Base-by-base conservation (phyloP, 2,797 vertebrate species). In the Acipenser oxyrinchus region DNA sequence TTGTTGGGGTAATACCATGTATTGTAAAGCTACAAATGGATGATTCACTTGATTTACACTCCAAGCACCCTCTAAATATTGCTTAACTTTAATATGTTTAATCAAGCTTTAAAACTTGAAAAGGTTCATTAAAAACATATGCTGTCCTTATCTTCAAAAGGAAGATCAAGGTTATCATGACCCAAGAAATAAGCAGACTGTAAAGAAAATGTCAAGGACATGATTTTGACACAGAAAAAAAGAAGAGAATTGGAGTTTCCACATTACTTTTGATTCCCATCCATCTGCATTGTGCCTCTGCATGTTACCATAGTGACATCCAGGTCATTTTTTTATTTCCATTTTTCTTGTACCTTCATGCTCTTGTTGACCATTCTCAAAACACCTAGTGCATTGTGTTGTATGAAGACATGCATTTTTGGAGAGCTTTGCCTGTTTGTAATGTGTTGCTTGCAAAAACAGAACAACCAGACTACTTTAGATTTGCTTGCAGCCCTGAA, bases 401-500 rank as follows among this genome's bases (percentile, higher is more conserved):
- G 83, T 71, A 79, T 74, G 80, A 78, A 80, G 71, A 81, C 78
- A 73, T 76, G 69, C 84, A 74, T 81, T 52, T 85, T 79, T 86
- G 83, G 77, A 70, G 74, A 76, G 66, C 72, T 79, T 68, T n/a
- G 78, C 82, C 82, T 86, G 69, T 75, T 75, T 83, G 84, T 77
- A 73, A 76, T 78, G 76, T 81, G 13, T 12, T 72, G 80, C 79
- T 85, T 83, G 81, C 79, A 79, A 37, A 12, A 15, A 66, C 23
- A 37, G 23, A 37, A 37, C 23, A 37, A 37, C 23, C 23, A 86
- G 78, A 86, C 86, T 86, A 79, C 89, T 89, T 84, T 91, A 92
- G 91, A 87, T 86, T 91, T 90, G 86, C 87, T 93, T 93, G 69
- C 93, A 96, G 94, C 90, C 82, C 86, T 79, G 86, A 90, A 86